Conservation (phyloP, 2,113 vertebrate genomes). For the Rhynchomys soricoides region DNA sequence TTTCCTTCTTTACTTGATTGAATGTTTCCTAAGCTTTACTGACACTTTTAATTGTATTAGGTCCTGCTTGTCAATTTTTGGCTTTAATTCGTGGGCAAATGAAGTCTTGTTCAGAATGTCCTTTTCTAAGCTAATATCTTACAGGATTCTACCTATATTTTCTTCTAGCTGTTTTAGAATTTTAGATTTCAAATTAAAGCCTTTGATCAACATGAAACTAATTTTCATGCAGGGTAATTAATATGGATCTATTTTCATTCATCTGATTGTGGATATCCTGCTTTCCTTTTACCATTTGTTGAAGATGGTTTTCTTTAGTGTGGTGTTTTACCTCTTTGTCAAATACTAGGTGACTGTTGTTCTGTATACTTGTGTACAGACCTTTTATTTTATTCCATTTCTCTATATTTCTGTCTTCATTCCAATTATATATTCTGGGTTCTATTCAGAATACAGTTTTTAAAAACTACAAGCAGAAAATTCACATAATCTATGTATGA, state of each 20-base stretch:
- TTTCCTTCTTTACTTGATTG: neutral
- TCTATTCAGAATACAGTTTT: neutral
- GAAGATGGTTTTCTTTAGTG: neutral
- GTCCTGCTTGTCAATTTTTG: neutral
- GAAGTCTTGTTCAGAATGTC: neutral
- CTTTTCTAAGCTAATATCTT: neutral
- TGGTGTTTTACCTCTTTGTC: neutral
- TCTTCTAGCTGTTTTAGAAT: neutral
- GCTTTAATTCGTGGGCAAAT: neutral
- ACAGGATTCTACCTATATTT: neutral
- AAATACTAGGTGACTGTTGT: neutral
- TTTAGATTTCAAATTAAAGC: neutral
- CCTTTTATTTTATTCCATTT: neutral
- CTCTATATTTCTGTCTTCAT: neutral
- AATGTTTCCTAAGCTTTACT: neutral
- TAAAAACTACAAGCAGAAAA: neutral
- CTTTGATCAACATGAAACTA: neutral
- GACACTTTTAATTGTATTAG: neutral
- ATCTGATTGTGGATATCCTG: neutral
- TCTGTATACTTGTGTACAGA: neutral
- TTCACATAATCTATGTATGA: neutral
- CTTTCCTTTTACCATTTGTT: neutral
- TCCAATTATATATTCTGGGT: neutral
- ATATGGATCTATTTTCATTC: neutral
- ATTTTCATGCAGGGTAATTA: neutral